Evolutionary conservation across 2,113 vertebrate genomes (phyloP).

Genomic region (Semnornis frantzii): DNA sequence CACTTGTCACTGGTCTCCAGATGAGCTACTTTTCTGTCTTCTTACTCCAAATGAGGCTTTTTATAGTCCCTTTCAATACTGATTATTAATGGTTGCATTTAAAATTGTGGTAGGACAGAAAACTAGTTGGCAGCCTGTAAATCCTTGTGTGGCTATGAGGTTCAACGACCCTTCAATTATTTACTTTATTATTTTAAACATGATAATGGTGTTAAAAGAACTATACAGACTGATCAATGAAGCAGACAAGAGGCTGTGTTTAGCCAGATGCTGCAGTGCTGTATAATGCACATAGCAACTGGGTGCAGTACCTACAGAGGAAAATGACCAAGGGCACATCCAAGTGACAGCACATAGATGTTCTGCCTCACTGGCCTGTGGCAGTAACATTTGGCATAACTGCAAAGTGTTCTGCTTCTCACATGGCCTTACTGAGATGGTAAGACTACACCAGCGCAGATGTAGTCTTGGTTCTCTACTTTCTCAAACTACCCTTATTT

Average conservation of each 20-base stretch:
- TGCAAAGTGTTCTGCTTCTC: background rate
- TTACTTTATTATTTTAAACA: constrained; percentile 1
- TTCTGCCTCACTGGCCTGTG: background rate
- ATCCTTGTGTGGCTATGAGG: background rate
- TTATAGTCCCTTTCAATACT: background rate
- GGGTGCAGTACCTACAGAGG: background rate
- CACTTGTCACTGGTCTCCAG: background rate
- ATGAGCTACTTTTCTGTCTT: background rate
- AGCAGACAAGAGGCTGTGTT: background rate
- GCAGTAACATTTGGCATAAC: background rate
- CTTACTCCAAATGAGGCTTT: background rate
- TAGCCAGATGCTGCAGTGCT: background rate
- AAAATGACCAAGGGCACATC: background rate
- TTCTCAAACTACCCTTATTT: background rate
- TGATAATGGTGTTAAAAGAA: background rate
- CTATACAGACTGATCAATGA: background rate
- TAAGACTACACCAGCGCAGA: too few relatives aligned
- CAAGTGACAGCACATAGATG: background rate
- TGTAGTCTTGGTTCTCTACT: background rate
- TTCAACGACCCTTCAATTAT: background rate
- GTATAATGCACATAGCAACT: background rate
- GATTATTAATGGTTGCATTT: background rate
- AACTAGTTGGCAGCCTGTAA: background rate
- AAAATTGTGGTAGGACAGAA: background rate
- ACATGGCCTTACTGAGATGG: background rate